phyloP scores from a whole-genome alignment of 2,888 invertebrate species.

The Tribolium freemani region DNA sequence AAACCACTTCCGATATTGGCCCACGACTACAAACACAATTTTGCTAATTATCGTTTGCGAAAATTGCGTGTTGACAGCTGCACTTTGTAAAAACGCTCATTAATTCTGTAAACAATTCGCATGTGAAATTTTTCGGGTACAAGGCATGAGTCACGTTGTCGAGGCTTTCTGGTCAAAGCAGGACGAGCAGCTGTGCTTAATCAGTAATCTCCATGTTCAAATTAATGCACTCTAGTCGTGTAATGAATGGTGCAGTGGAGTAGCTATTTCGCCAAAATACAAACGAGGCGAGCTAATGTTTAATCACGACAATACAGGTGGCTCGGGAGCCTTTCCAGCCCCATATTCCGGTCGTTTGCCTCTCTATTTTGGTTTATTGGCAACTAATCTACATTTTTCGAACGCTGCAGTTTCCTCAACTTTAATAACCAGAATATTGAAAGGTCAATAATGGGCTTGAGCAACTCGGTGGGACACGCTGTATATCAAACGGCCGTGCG shows the following conservation, averaged over 20 bases:
- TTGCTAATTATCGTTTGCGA: background rate
- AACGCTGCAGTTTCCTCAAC: no score
- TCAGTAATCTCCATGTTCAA: background rate
- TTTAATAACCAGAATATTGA: no score
- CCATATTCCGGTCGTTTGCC: background rate
- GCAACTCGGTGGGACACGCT: no score
- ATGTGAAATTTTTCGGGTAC: background rate
- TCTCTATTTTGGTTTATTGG: background rate
- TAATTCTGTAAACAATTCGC: no score
- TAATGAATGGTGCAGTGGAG: background rate
- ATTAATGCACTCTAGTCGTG: slow-evolving; percentile 2
- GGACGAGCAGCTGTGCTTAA: background rate
- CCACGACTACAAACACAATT: background rate
- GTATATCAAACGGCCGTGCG: slow-evolving; percentile 12
- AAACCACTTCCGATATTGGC: background rate
- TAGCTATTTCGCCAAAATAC: background rate
- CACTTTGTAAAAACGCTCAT: background rate
- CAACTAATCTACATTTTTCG: no score
- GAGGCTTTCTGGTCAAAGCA: background rate
- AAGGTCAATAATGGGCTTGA: no score
- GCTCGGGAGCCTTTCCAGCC: background rate
- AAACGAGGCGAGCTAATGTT: background rate
- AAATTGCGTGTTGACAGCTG: background rate
- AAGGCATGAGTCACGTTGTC: background rate
- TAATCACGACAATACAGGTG: background rate